These are phyloP conservation scores for Acrobasis suavella DNA, from an alignment of 2,888 invertebrate species.

Conservation along the genomic window DNA sequence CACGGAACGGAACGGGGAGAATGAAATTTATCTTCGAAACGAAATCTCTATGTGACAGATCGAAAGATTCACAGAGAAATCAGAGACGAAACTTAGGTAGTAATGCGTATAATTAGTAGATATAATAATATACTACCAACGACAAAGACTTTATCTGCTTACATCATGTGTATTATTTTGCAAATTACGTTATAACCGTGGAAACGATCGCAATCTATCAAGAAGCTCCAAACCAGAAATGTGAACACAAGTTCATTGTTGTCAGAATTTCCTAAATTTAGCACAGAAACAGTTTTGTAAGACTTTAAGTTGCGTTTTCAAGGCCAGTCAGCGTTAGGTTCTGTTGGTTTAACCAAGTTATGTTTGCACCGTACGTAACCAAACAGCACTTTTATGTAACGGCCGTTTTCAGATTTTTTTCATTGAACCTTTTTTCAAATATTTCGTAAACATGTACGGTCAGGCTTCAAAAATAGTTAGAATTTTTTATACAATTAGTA, in stretches of 20 bases:
- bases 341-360: slow-evolving; percentile 16
- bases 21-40: not conserved
- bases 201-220: slow-evolving; percentile 42
- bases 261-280: slow-evolving; percentile 29
- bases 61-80: not conserved
- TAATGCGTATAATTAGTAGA: not conserved
- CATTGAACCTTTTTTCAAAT: too few relatives aligned
- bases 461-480: too few relatives aligned
- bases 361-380: slow-evolving; percentile 3
- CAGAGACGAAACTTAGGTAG: not conserved
- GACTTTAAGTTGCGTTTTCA: slow-evolving; percentile 31
- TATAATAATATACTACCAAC: slow-evolving; percentile 2
- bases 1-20: not conserved
- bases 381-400: not conserved
- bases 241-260: slow-evolving; percentile 44
- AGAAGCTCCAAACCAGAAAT: slow-evolving; percentile 40
- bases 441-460: too few relatives aligned
- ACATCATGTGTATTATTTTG: slow-evolving; percentile 23
- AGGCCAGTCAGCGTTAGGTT: slow-evolving; percentile 31
- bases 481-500: too few relatives aligned
- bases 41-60: not conserved
- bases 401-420: not conserved
- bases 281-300: slow-evolving; percentile 32
- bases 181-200: slow-evolving; percentile 35
- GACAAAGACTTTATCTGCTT: slow-evolving; percentile 3